A percentile compares a stretch with the other conserved stretches of the same genome.
These are phyloP conservation scores for Amphipoea lucens DNA, from an alignment of 2,888 invertebrate genomes.

Conservation along the genomic window DNA sequence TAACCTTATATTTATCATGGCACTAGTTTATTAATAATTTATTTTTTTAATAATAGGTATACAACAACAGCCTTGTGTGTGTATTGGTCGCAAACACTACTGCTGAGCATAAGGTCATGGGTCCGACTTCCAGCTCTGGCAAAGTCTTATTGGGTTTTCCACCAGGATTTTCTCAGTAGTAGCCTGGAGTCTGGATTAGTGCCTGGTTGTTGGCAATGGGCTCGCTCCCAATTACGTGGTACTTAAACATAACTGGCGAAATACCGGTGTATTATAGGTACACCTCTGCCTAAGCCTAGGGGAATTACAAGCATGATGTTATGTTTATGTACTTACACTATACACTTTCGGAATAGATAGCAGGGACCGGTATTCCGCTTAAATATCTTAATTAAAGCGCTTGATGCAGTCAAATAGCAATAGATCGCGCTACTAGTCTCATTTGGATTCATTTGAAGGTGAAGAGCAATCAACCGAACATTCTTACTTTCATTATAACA, in stretches of 20 bases:
- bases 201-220: too few relatives aligned
- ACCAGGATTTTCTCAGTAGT: background rate
- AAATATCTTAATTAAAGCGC: background rate
- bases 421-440: slow-evolving; percentile 27
- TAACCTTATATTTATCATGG: too few relatives aligned
- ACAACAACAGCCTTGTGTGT: background rate
- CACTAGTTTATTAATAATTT: too few relatives aligned
- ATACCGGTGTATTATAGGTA: background rate
- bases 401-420: background rate
- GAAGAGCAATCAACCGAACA: too few relatives aligned
- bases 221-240: background rate
- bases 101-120: background rate
- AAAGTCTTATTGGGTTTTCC: too few relatives aligned
- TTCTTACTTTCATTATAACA: background rate
- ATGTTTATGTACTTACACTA: background rate
- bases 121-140: background rate
- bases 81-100: background rate
- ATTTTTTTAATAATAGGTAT: background rate
- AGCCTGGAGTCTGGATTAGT: background rate
- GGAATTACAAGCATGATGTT: background rate
- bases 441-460: slow-evolving; percentile 5
- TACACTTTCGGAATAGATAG: background rate
- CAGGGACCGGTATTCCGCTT: background rate
- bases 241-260: background rate
- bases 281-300: background rate